Evolutionary conservation across 53 echinoderm and acorn worm species (phyloP), one percentile per base, ranked within the genome.

Genomic region (Paelopatides confundens): DNA sequence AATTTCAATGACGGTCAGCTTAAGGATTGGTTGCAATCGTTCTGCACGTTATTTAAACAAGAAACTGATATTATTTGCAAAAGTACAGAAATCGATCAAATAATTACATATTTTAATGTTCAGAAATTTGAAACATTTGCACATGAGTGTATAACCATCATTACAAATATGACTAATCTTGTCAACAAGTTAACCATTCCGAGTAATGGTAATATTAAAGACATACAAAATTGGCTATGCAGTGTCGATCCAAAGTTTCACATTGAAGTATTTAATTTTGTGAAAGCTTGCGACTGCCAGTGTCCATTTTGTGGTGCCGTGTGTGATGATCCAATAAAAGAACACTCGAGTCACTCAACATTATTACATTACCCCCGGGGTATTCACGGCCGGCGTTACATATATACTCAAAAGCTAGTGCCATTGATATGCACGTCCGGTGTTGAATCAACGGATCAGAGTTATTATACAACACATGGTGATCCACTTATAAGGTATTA

Each of bases 251-350:
- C 69, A 0, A 35, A 2, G 3, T 53, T 69, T 10, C 69, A 69
- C 30, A 21, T 33, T 2, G 69, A 69, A 69, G 12, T 69, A 31
- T 33, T 69, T 31, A 2, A 69, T 17, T 35, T 11, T 33, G 14
- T 69, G 15, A 35, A 69, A 35, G 69, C 34, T 34, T 69, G 69
- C 15, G 3, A 4, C 11, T 14, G 34, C 0, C 69, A 69, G 14
- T 69, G 35, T 28, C 66, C 66, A n/a, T 66, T 66, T 66, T 66
- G 66, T 28, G 66, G 66, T 66, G 66, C 66, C 3, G 69, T 69
- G 11, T 69, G 69, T n/a, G 69, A 69, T 33, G 69, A 69, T 12
- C 11, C 69, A 31, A 33, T 69, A 7, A 34, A 4, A 35, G 31
- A 21, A 21, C 69, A 69, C n/a, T 21, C 69, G 2, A 32, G 30